phyloP scores from a whole-genome alignment of 2,797 vertebrate species.

The Gallirallus australis region DNA sequence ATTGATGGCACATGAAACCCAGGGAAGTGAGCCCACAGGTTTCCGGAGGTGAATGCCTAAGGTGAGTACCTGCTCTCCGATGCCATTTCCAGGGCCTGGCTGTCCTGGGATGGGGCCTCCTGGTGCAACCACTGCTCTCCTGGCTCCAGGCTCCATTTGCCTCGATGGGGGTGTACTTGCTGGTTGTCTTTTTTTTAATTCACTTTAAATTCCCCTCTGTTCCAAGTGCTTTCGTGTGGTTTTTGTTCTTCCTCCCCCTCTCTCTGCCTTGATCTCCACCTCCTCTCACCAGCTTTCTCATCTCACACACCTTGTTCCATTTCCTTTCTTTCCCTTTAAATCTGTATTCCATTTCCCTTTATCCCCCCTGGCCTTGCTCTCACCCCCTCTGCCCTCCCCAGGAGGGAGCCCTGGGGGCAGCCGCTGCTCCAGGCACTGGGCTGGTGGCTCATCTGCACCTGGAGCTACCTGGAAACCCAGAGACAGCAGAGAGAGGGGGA shows the following conservation, averaged over 20 bases:
- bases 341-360: background rate
- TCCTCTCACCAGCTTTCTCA: background rate
- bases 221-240: background rate
- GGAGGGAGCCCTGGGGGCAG: background rate
- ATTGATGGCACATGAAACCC: background rate
- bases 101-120: background rate
- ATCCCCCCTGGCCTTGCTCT: background rate
- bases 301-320: background rate
- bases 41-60: accelerated
- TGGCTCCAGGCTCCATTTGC: accelerated
- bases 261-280: background rate
- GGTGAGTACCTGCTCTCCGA: accelerated
- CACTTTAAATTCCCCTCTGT: background rate
- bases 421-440: background rate
- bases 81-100: background rate
- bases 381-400: background rate
- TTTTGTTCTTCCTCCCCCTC: background rate
- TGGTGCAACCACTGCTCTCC: background rate
- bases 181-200: background rate
- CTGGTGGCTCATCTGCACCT: background rate
- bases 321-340: background rate
- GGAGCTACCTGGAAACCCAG: background rate
- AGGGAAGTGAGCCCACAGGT: background rate
- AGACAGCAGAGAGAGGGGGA: background rate
- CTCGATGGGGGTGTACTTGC: background rate